phyloP scores from a whole-genome alignment of 2,888 invertebrate genomes.

The Leucozona laternaria region DNA sequence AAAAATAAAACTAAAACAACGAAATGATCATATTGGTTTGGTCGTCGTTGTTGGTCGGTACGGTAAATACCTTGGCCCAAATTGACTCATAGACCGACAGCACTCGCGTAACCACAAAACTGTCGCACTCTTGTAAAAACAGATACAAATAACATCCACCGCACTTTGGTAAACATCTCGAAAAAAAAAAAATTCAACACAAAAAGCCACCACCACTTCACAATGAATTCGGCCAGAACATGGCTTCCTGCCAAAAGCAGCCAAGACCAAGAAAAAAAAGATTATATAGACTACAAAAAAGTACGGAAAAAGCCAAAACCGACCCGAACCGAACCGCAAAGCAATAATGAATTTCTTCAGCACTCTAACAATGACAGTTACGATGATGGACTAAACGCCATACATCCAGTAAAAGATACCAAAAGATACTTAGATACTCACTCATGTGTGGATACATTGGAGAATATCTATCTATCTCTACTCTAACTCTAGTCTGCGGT shows the following conservation, averaged over 20 bases:
- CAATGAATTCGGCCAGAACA: slow-evolving; percentile 70
- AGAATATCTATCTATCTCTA: background rate
- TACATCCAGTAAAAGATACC: slow-evolving; percentile 59
- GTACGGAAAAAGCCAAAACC: slow-evolving; percentile 20
- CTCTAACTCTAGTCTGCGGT: too few species aligned
- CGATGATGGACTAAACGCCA: slow-evolving; percentile 56
- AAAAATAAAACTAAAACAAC: slow-evolving; percentile 35
- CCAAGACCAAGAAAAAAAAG: slow-evolving; percentile 36
- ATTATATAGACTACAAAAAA: background rate
- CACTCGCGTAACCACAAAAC: slow-evolving; percentile 74
- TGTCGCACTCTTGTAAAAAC: slow-evolving; percentile 75
- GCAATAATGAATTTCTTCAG: slow-evolving; percentile 59
- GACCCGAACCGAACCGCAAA: slow-evolving; percentile 17
- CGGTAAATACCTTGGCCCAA: slow-evolving; percentile 74
- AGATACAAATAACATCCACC: slow-evolving; percentile 75
- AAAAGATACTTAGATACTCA: slow-evolving; percentile 32
- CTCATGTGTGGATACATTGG: background rate
- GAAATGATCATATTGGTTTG: slow-evolving; percentile 47
- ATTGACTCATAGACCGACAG: slow-evolving; percentile 71
- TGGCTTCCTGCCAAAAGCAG: slow-evolving; percentile 70
- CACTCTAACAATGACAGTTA: slow-evolving; percentile 68
- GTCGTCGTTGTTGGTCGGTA: background rate
- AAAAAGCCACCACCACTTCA: slow-evolving; percentile 51
- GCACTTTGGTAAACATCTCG: slow-evolving; percentile 73
- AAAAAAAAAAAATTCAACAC: slow-evolving; percentile 20